Evolutionary conservation across 2,888 invertebrate genomes (phyloP).

Genomic region (Camponotus fellah): DNA sequence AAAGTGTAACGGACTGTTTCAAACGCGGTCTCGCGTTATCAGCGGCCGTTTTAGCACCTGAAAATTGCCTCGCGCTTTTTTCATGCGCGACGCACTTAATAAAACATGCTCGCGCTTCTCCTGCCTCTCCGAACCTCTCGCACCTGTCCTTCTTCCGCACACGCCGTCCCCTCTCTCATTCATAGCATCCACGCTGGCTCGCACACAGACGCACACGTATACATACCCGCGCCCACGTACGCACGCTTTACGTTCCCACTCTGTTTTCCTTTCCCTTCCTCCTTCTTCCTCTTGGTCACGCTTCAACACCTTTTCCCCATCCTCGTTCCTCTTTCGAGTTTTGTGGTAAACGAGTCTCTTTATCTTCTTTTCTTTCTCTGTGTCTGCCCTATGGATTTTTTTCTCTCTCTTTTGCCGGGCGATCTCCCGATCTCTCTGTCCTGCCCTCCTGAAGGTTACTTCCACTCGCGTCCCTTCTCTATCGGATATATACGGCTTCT

Average conservation of each 20-base stretch:
- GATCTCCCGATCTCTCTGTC: constrained; percentile 44
- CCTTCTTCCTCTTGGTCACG: constrained; percentile 75
- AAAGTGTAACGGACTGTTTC: constrained; percentile 79
- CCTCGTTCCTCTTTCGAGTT: constrained; percentile 71
- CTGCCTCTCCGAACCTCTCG: constrained; percentile 69
- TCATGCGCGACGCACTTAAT: constrained; percentile 84
- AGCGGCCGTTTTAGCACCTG: constrained; percentile 83
- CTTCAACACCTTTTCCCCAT: constrained; percentile 77
- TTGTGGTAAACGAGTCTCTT: constrained; percentile 70
- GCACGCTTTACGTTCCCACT: constrained; percentile 55
- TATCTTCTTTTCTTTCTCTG: constrained; percentile 66
- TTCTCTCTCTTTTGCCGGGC: constrained; percentile 46
- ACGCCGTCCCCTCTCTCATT: constrained; percentile 59
- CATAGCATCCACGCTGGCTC: constrained; percentile 52
- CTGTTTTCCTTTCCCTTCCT: constrained; percentile 75
- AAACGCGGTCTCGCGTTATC: constrained; percentile 81
- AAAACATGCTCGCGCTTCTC: constrained; percentile 82
- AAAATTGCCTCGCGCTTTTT: constrained; percentile 84
- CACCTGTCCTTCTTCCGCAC: constrained; percentile 58
- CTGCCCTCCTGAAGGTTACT: constrained; percentile 44
- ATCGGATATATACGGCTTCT: constrained; percentile 54
- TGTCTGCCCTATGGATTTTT: constrained; percentile 35
- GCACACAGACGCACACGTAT: constrained; percentile 43
- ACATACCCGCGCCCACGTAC: neutral
- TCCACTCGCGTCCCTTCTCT: constrained; percentile 58